Evolutionary conservation across 2,888 invertebrate genomes (phyloP), one percentile per base, ranked within the genome.

Genomic region (Notodonta ziczac): DNA sequence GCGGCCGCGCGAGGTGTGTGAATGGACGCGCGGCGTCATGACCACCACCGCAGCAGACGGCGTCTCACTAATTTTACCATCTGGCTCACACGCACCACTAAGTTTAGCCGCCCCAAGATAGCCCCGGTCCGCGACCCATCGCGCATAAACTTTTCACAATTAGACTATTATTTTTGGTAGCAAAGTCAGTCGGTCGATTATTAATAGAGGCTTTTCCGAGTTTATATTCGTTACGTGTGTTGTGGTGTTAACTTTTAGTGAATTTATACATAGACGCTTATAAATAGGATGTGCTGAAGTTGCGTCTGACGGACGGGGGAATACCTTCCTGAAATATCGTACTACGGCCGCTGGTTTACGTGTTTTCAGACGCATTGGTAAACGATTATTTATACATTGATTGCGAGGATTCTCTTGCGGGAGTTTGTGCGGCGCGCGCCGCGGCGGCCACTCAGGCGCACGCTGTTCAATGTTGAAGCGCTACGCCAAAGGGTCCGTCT

Each of bases 161-260:
- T 94, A 94, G 94, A 94, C 94, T 93, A 94, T 94, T 94, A 94
- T 94, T 94, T 94, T 94, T 93, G 94, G 94, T 94, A 93, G 93
- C 93, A 90, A 93, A 93, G 94, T 93, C 94, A 93, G 94, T 93
- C 94, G 93, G 93, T 91, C 94, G 94, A 93, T 93, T 94, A 94
- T 94, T 94, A 94, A 94, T 94, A 94, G 94, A 92, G 93, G 93
- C 93, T 94, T 93, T 93, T 93, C 91, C 92, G 92, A 94, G 94
- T 93, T 93, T 94, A 93, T 93, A 93, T 93, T 93, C 93, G 93
- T 93, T 93, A 93, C 94, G 92, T 92, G 91, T 92, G 93, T 93
- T 92, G 93, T 90, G 93, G 92, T 92, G 93, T 93, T 93, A 93
- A 93, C 93, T 93, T 93, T 93, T 93, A 93, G 93, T 93, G 91